phyloP scores from a whole-genome alignment of 2,797 vertebrate genomes.

The Sternotherus odoratus region DNA sequence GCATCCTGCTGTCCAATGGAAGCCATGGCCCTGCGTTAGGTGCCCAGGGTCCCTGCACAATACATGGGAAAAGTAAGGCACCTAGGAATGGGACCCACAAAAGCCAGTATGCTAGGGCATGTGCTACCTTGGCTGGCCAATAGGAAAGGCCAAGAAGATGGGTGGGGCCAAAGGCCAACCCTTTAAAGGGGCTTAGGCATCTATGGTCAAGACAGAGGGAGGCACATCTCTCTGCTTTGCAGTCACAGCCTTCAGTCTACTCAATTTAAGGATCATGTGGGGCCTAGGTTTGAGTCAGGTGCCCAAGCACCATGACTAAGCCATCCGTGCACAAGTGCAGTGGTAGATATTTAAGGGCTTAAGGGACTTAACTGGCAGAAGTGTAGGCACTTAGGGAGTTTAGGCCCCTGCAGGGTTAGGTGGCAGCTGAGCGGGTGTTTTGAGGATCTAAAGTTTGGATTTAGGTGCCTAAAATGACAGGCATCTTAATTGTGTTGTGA shows the following conservation, averaged over 20 bases:
- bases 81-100: not conserved
- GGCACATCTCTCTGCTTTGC: not conserved
- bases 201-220: not conserved
- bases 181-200: not conserved
- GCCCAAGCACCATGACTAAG: not conserved
- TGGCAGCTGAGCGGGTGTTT: not conserved
- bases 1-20: not conserved
- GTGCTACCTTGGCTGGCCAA: not conserved
- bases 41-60: not conserved
- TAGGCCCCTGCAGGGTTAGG: not conserved
- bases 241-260: not conserved
- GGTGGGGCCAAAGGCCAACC: not conserved
- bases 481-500: no score
- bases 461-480: no score
- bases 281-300: not conserved
- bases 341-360: not conserved
- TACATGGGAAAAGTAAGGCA: not conserved
- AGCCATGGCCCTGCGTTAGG: not conserved
- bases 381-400: not conserved
- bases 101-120: not conserved
- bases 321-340: not conserved
- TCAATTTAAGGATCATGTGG: not conserved
- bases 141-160: not conserved
- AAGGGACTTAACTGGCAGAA: not conserved
- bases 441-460: not conserved